A percentile compares a stretch with the other conserved stretches of the same genome.
These are phyloP conservation scores for Octopus bimaculoides DNA, from an alignment of 1,140 invertebrate genomes.

Conservation along the genomic window DNA sequence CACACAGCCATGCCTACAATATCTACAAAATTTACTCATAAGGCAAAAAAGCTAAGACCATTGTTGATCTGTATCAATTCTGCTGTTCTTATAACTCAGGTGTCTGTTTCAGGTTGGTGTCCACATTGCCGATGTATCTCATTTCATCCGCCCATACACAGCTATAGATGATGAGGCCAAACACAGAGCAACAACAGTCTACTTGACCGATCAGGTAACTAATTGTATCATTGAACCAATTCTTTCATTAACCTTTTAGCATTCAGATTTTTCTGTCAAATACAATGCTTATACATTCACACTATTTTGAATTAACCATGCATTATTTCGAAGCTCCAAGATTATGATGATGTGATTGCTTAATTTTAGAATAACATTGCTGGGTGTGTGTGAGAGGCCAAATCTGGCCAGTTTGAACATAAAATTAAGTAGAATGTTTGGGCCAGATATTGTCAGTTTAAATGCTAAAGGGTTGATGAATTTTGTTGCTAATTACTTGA, in stretches of 20 bases:
- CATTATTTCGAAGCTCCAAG: background rate
- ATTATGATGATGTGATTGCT: background rate
- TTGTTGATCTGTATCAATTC: no score
- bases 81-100: no score
- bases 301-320: background rate
- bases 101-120: slow-evolving; percentile 51
- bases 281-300: background rate
- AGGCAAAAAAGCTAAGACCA: no score
- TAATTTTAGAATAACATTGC: background rate
- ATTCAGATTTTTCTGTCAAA: background rate
- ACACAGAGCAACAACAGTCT: slow-evolving; percentile 56
- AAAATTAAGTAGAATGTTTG: no score
- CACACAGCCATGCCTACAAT: no score
- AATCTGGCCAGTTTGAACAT: no score
- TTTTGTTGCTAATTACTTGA: no score
- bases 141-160: slow-evolving; percentile 57
- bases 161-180: slow-evolving; percentile 56
- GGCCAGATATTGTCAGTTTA: no score
- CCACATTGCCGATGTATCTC: slow-evolving; percentile 59
- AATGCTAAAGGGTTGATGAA: no score
- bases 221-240: background rate
- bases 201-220: slow-evolving; percentile 54
- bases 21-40: no score
- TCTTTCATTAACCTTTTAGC: background rate
- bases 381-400: no score